A percentile compares a stretch with the other conserved stretches of the same genome.
phyloP scores from a whole-genome alignment of 2,888 invertebrate genomes.

The Schizotus pectinicornis region DNA sequence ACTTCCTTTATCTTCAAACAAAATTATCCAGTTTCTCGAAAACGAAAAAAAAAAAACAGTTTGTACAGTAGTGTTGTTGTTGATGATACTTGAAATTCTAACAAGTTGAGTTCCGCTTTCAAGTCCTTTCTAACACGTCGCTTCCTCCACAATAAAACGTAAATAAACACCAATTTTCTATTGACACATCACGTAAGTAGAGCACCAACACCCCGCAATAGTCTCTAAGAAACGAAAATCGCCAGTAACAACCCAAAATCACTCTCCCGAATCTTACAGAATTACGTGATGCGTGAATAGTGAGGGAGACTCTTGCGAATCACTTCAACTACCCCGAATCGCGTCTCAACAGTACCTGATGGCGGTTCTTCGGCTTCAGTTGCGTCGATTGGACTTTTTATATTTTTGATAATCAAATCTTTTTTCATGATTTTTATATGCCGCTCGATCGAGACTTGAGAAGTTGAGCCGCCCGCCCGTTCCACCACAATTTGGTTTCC shows the following conservation, averaged over 20 bases:
- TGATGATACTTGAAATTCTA: constrained; percentile 43
- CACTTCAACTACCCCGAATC: too few species aligned
- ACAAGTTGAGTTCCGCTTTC: constrained; percentile 10
- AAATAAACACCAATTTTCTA: constrained; percentile 22
- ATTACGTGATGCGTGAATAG: constrained; percentile 21
- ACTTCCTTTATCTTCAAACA: constrained; percentile 39
- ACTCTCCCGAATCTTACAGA: too few species aligned
- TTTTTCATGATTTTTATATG: too few species aligned
- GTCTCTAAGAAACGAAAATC: too few species aligned
- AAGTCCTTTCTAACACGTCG: constrained; percentile 40
- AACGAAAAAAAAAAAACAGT: neutral
- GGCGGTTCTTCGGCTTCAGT: too few species aligned
- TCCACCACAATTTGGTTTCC: neutral
- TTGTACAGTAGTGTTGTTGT: constrained; percentile 49
- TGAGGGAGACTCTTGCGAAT: constrained; percentile 18
- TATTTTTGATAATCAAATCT: too few species aligned
- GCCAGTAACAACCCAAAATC: too few species aligned
- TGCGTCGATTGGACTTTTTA: too few species aligned
- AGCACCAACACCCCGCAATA: constrained; percentile 1
- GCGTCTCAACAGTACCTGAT: too few species aligned
- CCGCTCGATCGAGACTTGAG: too few species aligned
- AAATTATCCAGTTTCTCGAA: too few species aligned
- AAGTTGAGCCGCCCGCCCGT: too few species aligned
- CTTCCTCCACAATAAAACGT: constrained; percentile 26
- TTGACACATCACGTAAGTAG: constrained; percentile 19